Evolutionary conservation across 2,888 invertebrate genomes (phyloP).

Genomic region (Ommatoiulus sabulosus): DNA sequence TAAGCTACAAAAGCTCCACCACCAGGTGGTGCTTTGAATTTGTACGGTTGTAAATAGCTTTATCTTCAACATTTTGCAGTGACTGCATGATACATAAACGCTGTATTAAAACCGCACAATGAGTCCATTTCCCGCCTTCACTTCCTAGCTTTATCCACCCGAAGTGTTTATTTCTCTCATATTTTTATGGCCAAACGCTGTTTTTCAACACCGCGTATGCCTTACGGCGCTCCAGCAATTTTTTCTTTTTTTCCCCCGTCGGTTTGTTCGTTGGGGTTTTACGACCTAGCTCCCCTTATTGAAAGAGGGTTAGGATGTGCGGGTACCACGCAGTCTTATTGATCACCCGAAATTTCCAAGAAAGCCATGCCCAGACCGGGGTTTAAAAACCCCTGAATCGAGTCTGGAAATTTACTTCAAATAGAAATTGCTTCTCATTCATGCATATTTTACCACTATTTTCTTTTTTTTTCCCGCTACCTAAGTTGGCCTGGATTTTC

Average conservation of each 20-base stretch:
- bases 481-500: neutral
- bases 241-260: neutral
- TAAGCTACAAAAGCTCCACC: neutral
- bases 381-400: neutral
- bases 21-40: neutral
- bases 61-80: neutral
- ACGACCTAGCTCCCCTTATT: neutral
- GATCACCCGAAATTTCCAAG: neutral
- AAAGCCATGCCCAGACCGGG: neutral
- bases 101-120: neutral
- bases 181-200: neutral
- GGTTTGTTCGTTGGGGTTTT: neutral
- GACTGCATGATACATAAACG: slow-evolving; percentile 11
- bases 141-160: neutral
- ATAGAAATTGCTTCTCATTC: neutral
- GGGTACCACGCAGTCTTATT: neutral
- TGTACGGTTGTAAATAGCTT: neutral
- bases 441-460: neutral
- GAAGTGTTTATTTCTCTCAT: slow-evolving; percentile 24
- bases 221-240: neutral
- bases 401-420: neutral
- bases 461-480: neutral
- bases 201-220: neutral
- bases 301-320: neutral
- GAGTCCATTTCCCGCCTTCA: neutral